A percentile compares a stretch with the other conserved stretches of the same genome.
Conservation (phyloP, 2,113 vertebrate genomes). For the Fulica atra region DNA sequence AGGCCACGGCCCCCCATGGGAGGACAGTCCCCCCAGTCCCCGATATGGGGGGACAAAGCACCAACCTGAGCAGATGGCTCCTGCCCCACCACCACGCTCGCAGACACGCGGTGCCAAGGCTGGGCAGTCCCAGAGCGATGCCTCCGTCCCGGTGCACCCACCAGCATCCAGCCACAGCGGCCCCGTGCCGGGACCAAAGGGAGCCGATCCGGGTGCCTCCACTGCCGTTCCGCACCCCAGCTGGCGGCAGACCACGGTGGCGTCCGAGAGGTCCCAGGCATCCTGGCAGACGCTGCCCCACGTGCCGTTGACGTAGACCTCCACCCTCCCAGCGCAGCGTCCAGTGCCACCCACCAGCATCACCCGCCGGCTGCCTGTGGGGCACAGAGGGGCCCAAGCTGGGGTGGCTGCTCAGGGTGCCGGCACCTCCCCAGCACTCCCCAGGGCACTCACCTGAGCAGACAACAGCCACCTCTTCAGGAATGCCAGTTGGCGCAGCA, state of each 20-base stretch:
- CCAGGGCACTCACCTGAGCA: not conserved
- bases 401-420: rapidly evolving
- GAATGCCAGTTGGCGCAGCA: rapidly evolving
- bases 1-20: rapidly evolving
- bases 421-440: rapidly evolving
- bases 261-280: too few species aligned
- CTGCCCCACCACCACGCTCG: too few species aligned
- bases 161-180: too few species aligned
- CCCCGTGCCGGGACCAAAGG: too few species aligned
- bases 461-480: rapidly evolving
- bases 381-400: rapidly evolving
- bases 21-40: not conserved
- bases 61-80: constrained; percentile 10
- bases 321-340: not conserved
- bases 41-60: rapidly evolving
- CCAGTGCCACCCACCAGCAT: not conserved
- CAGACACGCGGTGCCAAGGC: too few species aligned
- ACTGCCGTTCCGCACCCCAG: too few species aligned
- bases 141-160: too few species aligned
- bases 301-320: not conserved
- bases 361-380: not conserved
- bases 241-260: too few species aligned
- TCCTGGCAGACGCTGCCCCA: not conserved
- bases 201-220: too few species aligned
- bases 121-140: too few species aligned